Conservation (phyloP, 2,113 vertebrate genomes). For the Aspidoscelis tigris region DNA sequence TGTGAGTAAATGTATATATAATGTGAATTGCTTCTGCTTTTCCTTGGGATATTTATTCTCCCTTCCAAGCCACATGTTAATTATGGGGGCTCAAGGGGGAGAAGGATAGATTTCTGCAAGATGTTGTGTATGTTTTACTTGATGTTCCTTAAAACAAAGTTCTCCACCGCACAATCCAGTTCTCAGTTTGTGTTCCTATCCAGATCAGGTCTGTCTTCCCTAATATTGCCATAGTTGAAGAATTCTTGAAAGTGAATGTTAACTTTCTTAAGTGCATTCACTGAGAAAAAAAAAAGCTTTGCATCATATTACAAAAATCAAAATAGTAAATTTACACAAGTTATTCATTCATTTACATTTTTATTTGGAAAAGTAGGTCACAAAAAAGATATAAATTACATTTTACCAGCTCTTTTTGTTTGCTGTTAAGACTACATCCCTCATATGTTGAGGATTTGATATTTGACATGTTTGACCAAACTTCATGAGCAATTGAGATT, state of each 20-base stretch:
- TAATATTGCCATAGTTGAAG: conserved; percentile 17
- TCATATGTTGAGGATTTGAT: neutral
- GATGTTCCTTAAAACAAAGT: neutral
- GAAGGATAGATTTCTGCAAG: neutral
- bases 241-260: conserved; percentile 29
- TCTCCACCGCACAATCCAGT: neutral
- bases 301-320: conserved; percentile 43
- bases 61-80: neutral
- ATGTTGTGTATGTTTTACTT: neutral
- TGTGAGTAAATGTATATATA: neutral
- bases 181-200: neutral
- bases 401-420: neutral
- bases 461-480: neutral
- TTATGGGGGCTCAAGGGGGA: neutral
- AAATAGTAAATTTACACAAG: conserved; percentile 33
- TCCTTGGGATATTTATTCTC: neutral
- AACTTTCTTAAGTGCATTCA: neutral
- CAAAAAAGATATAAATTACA: conserved; percentile 6
- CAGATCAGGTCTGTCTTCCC: neutral
- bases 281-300: conserved; percentile 27
- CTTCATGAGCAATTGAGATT: too few species aligned
- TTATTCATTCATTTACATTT: conserved; percentile 29
- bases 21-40: neutral
- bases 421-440: neutral
- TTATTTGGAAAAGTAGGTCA: conserved; percentile 48